Evolutionary conservation across 2,888 invertebrate species (phyloP).

Genomic region (Cyclophora punctaria): DNA sequence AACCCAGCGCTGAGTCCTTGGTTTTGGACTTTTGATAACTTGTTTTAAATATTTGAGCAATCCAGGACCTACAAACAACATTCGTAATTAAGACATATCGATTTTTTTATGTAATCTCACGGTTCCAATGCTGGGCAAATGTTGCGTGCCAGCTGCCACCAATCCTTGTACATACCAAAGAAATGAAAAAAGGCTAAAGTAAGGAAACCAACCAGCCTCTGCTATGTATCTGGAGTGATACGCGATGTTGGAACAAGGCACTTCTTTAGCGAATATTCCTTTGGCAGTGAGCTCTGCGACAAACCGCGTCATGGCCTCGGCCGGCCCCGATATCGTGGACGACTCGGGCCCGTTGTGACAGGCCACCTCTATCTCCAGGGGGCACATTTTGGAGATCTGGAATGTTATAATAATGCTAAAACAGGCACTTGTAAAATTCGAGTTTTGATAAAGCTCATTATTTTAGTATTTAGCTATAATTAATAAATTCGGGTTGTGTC

Average conservation of each 20-base stretch:
- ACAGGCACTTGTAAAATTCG: too few relatives aligned
- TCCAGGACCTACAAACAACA: slow-evolving; percentile 43
- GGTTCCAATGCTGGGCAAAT: too few relatives aligned
- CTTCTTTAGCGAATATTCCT: slow-evolving; percentile 36
- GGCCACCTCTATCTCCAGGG: slow-evolving; percentile 73
- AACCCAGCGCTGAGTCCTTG: slow-evolving; percentile 82
- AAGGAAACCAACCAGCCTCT: slow-evolving; percentile 51
- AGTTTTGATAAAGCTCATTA: too few relatives aligned
- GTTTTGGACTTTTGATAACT: slow-evolving; percentile 73
- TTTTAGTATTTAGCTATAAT: too few relatives aligned
- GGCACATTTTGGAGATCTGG: slow-evolving; percentile 34
- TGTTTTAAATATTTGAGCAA: slow-evolving; percentile 74
- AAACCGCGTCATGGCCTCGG: slow-evolving; percentile 72
- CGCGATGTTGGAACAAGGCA: slow-evolving; percentile 83
- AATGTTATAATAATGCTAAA: neutral
- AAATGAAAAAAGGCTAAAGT: too few relatives aligned
- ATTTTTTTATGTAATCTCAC: too few relatives aligned
- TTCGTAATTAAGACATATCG: too few relatives aligned
- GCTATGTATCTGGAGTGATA: slow-evolving; percentile 88
- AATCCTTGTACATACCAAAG: too few relatives aligned
- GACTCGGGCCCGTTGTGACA: slow-evolving; percentile 86
- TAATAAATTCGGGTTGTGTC: too few relatives aligned
- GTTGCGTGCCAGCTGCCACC: too few relatives aligned
- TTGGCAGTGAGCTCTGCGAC: slow-evolving; percentile 51
- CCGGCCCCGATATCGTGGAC: slow-evolving; percentile 84